Conservation (phyloP, 2,113 vertebrate species). For the Pangasianodon hypophthalmus region DNA sequence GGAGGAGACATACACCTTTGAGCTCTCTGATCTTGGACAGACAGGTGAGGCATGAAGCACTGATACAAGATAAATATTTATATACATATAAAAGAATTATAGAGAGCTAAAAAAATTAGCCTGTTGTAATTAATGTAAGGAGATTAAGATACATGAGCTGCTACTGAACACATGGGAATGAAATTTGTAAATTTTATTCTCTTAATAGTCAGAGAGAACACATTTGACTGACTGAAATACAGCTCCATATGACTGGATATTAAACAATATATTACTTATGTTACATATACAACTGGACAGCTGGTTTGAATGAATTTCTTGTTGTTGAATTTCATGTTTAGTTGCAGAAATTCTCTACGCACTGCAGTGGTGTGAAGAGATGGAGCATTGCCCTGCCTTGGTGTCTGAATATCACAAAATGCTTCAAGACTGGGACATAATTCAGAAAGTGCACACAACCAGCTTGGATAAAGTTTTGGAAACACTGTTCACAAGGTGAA, state of each 20-base stretch:
- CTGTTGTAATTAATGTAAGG: not conserved
- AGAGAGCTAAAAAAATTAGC: not conserved
- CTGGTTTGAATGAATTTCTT: slow-evolving; percentile 12
- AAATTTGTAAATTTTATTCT: not conserved
- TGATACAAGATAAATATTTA: not conserved
- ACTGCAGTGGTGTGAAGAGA: slow-evolving; percentile 91
- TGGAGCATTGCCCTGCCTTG: slow-evolving; percentile 71
- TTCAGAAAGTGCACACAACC: slow-evolving; percentile 66
- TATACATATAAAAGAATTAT: not conserved
- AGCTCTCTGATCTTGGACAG: slow-evolving; percentile 51
- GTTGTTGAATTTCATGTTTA: slow-evolving; percentile 67
- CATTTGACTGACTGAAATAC: not conserved
- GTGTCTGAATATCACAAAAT: slow-evolving; percentile 78
- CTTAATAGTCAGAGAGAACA: not conserved
- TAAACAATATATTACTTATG: not conserved
- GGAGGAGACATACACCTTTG: slow-evolving; percentile 50
- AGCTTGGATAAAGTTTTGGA: slow-evolving; percentile 71
- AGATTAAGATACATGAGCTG: not conserved
- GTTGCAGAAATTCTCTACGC: slow-evolving; percentile 88
- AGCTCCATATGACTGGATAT: not conserved
- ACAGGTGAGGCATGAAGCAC: slow-evolving; percentile 60
- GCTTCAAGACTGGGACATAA: slow-evolving; percentile 78
- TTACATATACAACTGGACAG: not conserved
- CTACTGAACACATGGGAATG: not conserved
- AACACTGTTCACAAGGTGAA: slow-evolving; percentile 82